Conservation (phyloP, 1,140 invertebrate genomes). For the Drosophila trapezifrons region DNA sequence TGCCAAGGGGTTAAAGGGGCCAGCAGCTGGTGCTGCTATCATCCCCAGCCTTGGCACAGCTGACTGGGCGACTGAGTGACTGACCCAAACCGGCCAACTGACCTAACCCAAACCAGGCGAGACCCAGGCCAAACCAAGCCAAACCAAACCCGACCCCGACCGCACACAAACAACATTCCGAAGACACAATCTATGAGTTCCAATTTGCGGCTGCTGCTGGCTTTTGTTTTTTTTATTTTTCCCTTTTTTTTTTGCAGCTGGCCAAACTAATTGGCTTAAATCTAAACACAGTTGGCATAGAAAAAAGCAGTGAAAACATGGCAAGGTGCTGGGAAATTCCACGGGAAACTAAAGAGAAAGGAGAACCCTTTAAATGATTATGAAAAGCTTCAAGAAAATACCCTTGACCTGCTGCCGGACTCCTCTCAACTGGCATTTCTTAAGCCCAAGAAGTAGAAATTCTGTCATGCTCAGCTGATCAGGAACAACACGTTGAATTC, state of each 20-base stretch:
- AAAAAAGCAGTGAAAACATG: slow-evolving; percentile 9
- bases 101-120: slow-evolving; percentile 11
- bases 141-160: slow-evolving; percentile 10
- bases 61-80: slow-evolving; percentile 31
- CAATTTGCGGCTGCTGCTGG: slow-evolving; percentile 40
- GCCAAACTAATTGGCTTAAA: slow-evolving; percentile 78
- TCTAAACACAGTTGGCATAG: slow-evolving; percentile 58
- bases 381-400: slow-evolving; percentile 18
- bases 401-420: slow-evolving; percentile 25
- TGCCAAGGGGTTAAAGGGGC: slow-evolving; percentile 11
- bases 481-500: slow-evolving; percentile 35
- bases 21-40: slow-evolving; percentile 11
- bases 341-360: neutral
- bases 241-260: slow-evolving; percentile 24
- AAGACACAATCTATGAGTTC: slow-evolving; percentile 75
- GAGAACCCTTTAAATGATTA: slow-evolving; percentile 12
- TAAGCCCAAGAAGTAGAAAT: slow-evolving; percentile 6
- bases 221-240: slow-evolving; percentile 37
- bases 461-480: slow-evolving; percentile 37
- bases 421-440: slow-evolving; percentile 16
- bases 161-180: slow-evolving; percentile 44
- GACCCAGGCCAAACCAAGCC: slow-evolving; percentile 20
- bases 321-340: slow-evolving; percentile 6
- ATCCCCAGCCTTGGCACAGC: slow-evolving; percentile 52
- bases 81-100: slow-evolving; percentile 42